A percentile compares a stretch with the other conserved stretches of the same genome.
Conservation (phyloP, 2,888 invertebrate species). For the Drosophila crucigera region DNA sequence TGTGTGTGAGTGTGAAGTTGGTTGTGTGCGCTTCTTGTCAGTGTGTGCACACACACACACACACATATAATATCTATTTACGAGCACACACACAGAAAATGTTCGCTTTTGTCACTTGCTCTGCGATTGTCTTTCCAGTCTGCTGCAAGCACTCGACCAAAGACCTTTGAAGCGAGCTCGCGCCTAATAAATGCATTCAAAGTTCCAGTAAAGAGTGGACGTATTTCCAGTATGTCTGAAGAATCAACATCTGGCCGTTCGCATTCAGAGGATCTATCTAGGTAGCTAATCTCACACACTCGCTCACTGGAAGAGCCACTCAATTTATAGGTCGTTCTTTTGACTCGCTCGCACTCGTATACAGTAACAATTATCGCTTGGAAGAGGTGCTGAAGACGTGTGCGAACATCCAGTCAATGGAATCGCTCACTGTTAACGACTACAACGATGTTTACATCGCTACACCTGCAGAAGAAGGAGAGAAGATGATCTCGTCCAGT, state of each 20-base stretch:
- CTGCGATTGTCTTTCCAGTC: conserved; percentile 63
- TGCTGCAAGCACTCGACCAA: conserved; percentile 54
- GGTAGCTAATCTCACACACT: conserved; percentile 37
- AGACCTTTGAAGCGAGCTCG: conserved; percentile 11
- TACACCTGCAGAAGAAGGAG: conserved; percentile 42
- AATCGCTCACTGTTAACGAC: conserved; percentile 70
- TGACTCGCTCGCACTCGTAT: neutral
- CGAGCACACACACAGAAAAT: conserved; percentile 40
- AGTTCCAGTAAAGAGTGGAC: conserved; percentile 25
- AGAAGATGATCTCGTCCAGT: conserved; percentile 79
- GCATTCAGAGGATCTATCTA: conserved; percentile 63
- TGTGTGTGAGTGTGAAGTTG: neutral
- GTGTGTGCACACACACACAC: conserved; percentile 9
- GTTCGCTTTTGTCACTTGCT: conserved; percentile 49
- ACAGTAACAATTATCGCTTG: conserved; percentile 62
- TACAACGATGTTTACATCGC: conserved; percentile 72
- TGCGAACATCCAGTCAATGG: conserved; percentile 79
- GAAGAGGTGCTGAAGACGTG: conserved; percentile 79
- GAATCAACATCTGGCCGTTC: conserved; percentile 67
- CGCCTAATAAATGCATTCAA: conserved; percentile 5
- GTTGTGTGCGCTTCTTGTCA: neutral
- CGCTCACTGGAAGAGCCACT: neutral
- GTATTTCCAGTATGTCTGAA: conserved; percentile 65
- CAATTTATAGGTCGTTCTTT: conserved; percentile 3
- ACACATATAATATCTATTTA: conserved; percentile 7